phyloP scores from a whole-genome alignment of 2,888 invertebrate genomes.

The Diachrysia chrysitis region DNA sequence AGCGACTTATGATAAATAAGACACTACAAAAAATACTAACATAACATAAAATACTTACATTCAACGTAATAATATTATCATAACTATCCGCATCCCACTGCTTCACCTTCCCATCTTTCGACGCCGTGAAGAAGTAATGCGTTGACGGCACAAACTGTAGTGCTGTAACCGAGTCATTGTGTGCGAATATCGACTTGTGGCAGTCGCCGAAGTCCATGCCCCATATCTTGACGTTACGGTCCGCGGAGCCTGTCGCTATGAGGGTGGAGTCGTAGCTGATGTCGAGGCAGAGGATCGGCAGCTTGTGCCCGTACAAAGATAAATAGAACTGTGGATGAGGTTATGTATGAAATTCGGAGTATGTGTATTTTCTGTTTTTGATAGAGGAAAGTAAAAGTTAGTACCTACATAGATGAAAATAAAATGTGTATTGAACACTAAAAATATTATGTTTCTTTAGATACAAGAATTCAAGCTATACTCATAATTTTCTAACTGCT shows the following conservation, averaged over 20 bases:
- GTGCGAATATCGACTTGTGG: slow-evolving; percentile 98
- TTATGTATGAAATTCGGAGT: too few relatives aligned
- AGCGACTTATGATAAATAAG: background rate
- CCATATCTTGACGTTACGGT: slow-evolving; percentile 99
- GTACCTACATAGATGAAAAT: too few relatives aligned
- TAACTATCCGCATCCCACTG: slow-evolving; percentile 99
- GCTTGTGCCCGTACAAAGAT: slow-evolving; percentile 98
- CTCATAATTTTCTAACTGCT: too few relatives aligned
- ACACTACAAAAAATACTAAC: background rate
- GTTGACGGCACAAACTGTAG: slow-evolving; percentile 96
- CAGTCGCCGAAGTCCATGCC: slow-evolving; percentile 99
- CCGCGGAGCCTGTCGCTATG: slow-evolving; percentile 98
- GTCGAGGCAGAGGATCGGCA: slow-evolving; percentile 97
- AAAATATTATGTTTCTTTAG: too few relatives aligned
- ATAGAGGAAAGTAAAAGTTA: too few relatives aligned
- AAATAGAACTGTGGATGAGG: slow-evolving; percentile 93
- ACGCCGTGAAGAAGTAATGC: slow-evolving; percentile 97
- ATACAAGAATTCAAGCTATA: too few relatives aligned
- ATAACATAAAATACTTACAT: slow-evolving; percentile 88
- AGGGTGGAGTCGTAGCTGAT: slow-evolving; percentile 96
- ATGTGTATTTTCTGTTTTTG: too few relatives aligned
- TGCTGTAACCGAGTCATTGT: slow-evolving; percentile 97
- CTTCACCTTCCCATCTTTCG: slow-evolving; percentile 98
- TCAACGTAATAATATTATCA: slow-evolving; percentile 95
- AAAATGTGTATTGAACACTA: too few relatives aligned